Base-by-base conservation (phyloP, 1,140 invertebrate species). In the Aphelinus certus region DNA sequence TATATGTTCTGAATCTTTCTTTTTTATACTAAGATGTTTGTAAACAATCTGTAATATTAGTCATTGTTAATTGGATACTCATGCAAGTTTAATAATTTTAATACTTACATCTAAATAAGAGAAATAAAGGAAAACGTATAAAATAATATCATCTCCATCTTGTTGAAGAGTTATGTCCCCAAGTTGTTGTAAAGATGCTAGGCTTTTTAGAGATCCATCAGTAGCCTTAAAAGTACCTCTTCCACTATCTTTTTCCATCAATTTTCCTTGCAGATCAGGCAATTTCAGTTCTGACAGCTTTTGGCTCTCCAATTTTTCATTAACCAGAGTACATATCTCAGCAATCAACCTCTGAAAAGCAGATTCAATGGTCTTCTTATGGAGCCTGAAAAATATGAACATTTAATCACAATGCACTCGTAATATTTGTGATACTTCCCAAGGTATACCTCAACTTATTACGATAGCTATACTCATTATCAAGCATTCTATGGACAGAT, bases 1-100 rank as follows among this genome's bases (percentile, higher is more conserved):
- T 70, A 43, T 45, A 9, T 75, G 45, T 58, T 75, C 73, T 46
- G 49, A 62, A 63, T 69, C 66, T 69, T 74, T 74, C 63, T 7
- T 68, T 3, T 48, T 55, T 63, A 74, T 74, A 69, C 65, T 74
- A 9, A 74, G 51, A 53, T 74, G 57, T 63, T 74, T 74, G 45
- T 74, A 74, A 69, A 69, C 45, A 69, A 75, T 69, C 73, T 70
- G 60, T 49, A 75, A 75, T 68, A 73, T 73, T 62, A 67, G 5
- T 73, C 4, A 62, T 55, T 53, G 49, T 73, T 68, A 62, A 61
- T 67, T 26, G 4, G 9, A 58, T 26, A 53, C 51, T 58, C 2
- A 53, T 69, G 5, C 5, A 57, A n/a, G 2, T 69, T 9, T 10
- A 48, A 42, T 58, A 69, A 64, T 63, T 62, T 61, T 1, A 48